Base-by-base conservation (phyloP, 2,888 invertebrate species). In the Tenodera sinensis region DNA sequence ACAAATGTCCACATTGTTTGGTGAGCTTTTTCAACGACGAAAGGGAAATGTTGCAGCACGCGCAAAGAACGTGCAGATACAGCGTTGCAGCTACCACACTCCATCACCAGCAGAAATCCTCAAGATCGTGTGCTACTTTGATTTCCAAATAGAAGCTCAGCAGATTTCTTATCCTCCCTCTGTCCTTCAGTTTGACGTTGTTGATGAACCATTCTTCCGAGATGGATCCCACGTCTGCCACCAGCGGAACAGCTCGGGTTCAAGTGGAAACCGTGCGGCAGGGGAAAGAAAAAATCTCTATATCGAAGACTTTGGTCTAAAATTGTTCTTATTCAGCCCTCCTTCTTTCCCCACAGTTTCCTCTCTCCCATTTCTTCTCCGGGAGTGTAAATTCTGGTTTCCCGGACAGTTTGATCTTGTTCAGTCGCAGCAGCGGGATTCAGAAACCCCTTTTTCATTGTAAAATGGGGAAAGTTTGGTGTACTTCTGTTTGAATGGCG, bases 321-420 rank as follows among this genome's bases (percentile, higher is more conserved):
- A 86, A 88, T 88, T 87, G 88, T 42, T 89, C 89, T 84, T 34
- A 88, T 28, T 34, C 83, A 47, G 84, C 71, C 87, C 86, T 83
- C 30, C 87, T 30, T 81, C 85, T 47, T n/a, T 83, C 89, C 28
- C 71, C 30, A 25, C 84, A 88, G 54, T 81, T 87, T 88, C 88
- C 84, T 86, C 88, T 85, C 81, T 71, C 27, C 85, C 54, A 71
- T 71, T 87, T 34, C 42, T 81, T 82, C 85, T 85, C 47, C 25
- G 30, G 83, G 89, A 83, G 90, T 90, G 90, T 90, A 90, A 90
- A 90, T 90, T 90, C 90, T 90, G 89, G 89, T 90, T 90, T 90
- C 90, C 89, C 89, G 88, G 90, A 90, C 90, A 90, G 90, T 90
- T 90, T 90, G 90, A 90, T 90, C 90, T 90, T 89, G 90, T 90